These are phyloP conservation scores for Dendrophyllia cribrosa DNA, from an alignment of 64 coral and sea anemone genomes.

Conservation along the genomic window DNA sequence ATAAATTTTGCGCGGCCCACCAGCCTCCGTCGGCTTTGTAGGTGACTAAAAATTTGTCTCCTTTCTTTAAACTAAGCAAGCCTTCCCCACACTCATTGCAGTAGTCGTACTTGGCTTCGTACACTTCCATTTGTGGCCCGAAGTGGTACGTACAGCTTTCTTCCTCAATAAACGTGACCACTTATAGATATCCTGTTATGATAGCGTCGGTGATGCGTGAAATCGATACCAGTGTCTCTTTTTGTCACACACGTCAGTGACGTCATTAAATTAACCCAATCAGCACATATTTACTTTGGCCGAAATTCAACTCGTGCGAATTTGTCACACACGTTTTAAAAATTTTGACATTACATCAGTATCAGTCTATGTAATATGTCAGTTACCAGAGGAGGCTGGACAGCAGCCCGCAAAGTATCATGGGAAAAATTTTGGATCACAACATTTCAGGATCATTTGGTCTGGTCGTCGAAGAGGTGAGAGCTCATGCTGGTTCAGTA, in stretches of 20 bases:
- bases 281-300: neutral
- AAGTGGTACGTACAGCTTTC: neutral
- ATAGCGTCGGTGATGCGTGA: conserved; percentile 2
- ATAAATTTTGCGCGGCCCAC: conserved; percentile 62
- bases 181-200: neutral
- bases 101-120: conserved; percentile 66
- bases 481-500: too few species aligned
- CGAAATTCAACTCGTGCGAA: neutral
- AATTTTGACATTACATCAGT: too few species aligned
- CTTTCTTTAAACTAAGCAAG: conserved; percentile 55
- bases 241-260: conserved; percentile 26
- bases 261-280: conserved; percentile 5
- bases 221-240: conserved; percentile 19
- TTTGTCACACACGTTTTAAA: too few species aligned
- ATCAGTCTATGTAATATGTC: too few species aligned
- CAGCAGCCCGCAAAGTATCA: too few species aligned
- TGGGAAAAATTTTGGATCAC: too few species aligned
- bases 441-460: too few species aligned
- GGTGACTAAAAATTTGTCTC: conserved; percentile 62
- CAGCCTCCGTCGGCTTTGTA: conserved; percentile 47
- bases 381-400: too few species aligned
- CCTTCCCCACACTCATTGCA: conserved; percentile 37
- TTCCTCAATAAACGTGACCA: neutral
- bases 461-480: too few species aligned
- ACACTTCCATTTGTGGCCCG: conserved; percentile 55